Conservation (phyloP, 2,797 vertebrate species). For the Bufotes viridis region DNA sequence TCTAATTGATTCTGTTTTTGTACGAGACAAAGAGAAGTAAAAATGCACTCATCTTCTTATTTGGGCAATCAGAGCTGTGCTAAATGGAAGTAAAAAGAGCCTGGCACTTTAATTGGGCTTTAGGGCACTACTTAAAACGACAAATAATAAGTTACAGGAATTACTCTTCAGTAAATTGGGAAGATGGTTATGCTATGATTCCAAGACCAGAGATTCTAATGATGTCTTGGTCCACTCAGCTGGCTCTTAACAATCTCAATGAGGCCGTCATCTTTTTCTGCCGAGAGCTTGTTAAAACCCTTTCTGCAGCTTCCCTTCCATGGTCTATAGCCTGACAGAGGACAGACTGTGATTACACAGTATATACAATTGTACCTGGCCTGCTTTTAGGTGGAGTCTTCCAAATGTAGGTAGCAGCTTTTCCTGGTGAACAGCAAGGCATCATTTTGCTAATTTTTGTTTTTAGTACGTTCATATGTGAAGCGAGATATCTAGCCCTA, state of each 20-base stretch:
- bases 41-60: slow-evolving; percentile 80
- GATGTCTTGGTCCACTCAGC: slow-evolving; percentile 77
- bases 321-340: background rate
- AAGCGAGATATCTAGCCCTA: no score
- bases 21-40: slow-evolving; percentile 76
- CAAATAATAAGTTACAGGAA: slow-evolving; percentile 80
- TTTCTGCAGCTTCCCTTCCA: slow-evolving; percentile 25
- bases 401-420: background rate
- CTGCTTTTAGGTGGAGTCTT: background rate
- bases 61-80: slow-evolving; percentile 65
- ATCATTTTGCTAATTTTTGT: background rate
- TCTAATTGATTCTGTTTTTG: slow-evolving; percentile 78
- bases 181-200: slow-evolving; percentile 76
- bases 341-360: background rate
- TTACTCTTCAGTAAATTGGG: slow-evolving; percentile 70
- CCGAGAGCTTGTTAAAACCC: slow-evolving; percentile 43
- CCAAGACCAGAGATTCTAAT: slow-evolving; percentile 73
- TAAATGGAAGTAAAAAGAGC: slow-evolving; percentile 71
- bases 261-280: slow-evolving; percentile 59
- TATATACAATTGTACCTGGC: background rate
- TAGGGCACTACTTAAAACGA: slow-evolving; percentile 75
- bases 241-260: slow-evolving; percentile 48
- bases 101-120: slow-evolving; percentile 64
- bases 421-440: background rate
- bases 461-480: no score